phyloP scores from a whole-genome alignment of 2,888 invertebrate genomes.

The Cantharis nigra region DNA sequence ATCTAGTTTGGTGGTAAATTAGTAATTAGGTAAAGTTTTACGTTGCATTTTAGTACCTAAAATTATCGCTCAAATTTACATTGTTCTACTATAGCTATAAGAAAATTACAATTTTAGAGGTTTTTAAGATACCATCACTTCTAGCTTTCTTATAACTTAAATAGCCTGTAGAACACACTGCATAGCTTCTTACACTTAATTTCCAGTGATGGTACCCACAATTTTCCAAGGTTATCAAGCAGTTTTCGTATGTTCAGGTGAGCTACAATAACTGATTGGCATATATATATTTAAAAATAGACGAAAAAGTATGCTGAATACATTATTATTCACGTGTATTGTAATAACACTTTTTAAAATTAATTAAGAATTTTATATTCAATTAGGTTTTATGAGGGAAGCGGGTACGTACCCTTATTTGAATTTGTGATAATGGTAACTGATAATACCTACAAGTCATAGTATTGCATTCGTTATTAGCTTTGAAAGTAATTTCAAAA shows the following conservation, averaged over 20 bases:
- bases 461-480: neutral
- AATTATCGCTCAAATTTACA: neutral
- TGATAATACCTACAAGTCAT: neutral
- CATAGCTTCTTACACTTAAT: conserved; percentile 58
- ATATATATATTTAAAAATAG: neutral
- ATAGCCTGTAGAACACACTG: conserved; percentile 28
- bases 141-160: conserved; percentile 26
- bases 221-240: conserved; percentile 73
- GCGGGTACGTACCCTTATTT: too few relatives aligned
- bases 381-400: neutral
- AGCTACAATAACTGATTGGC: conserved; percentile 54
- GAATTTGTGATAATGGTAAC: neutral
- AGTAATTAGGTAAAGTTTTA: neutral
- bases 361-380: neutral
- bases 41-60: neutral
- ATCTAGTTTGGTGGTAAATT: neutral
- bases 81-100: neutral
- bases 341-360: neutral
- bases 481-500: neutral
- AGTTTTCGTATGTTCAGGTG: conserved; percentile 75
- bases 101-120: conserved; percentile 44
- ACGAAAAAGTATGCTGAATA: neutral
- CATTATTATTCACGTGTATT: neutral
- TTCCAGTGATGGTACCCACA: conserved; percentile 72
- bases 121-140: conserved; percentile 58